Evolutionary conservation across 2,797 vertebrate genomes (phyloP).

Genomic region (Loriculus beryllinus): DNA sequence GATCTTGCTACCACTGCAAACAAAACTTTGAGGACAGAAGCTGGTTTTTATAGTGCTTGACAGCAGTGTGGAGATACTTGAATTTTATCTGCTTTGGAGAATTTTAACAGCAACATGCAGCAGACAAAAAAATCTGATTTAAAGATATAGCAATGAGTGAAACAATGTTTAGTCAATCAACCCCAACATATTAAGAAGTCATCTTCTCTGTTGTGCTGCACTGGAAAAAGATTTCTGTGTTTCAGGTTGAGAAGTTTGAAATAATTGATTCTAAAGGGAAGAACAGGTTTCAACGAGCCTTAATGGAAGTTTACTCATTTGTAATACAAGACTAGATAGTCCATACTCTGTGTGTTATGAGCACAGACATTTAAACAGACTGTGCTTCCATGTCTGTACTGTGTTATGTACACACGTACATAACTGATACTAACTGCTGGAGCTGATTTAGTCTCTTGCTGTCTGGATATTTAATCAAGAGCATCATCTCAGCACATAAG

Average conservation of each 20-base stretch:
- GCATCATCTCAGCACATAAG: constrained; percentile 31
- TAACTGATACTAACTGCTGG: background rate
- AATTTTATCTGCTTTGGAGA: background rate
- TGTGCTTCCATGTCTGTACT: background rate
- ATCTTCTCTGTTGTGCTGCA: background rate
- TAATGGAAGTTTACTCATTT: background rate
- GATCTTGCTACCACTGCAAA: background rate
- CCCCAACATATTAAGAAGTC: background rate
- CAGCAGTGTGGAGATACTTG: background rate
- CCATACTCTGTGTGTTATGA: background rate
- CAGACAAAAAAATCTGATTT: background rate
- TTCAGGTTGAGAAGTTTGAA: constrained; percentile 23
- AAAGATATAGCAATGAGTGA: background rate
- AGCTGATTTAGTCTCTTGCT: constrained; percentile 24
- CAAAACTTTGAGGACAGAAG: background rate
- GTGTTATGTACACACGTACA: background rate
- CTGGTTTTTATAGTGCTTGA: background rate
- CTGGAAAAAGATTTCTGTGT: background rate
- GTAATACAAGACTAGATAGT: background rate
- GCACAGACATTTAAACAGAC: background rate
- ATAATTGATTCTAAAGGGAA: constrained; percentile 13
- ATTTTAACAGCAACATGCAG: background rate
- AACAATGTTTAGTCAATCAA: background rate
- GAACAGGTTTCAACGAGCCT: constrained; percentile 11
- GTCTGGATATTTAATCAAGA: constrained; percentile 51